These are phyloP conservation scores for Dioctria linearis DNA, from an alignment of 2,888 invertebrate genomes.

Conservation along the genomic window DNA sequence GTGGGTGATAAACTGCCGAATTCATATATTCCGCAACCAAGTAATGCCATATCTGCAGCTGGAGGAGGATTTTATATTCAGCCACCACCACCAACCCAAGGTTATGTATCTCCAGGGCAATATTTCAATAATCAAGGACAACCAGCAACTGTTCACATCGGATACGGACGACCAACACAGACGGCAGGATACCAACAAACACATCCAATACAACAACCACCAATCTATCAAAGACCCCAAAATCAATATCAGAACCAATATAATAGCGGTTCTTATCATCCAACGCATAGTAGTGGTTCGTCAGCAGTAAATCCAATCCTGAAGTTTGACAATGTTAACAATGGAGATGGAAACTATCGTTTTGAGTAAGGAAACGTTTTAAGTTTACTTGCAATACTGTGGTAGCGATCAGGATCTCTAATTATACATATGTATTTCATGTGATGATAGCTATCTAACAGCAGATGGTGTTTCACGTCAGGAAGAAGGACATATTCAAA, in stretches of 20 bases:
- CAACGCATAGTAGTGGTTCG: not conserved
- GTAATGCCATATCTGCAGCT: slow-evolving; percentile 55
- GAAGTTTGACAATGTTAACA: slow-evolving; percentile 75
- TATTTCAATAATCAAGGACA: slow-evolving; percentile 16
- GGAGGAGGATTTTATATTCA: slow-evolving; percentile 41
- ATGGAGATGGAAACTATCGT: slow-evolving; percentile 77
- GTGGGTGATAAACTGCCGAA: slow-evolving; percentile 54
- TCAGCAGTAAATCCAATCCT: slow-evolving; percentile 71
- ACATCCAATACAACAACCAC: not conserved
- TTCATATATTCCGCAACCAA: slow-evolving; percentile 56
- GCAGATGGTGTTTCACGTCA: slow-evolving; percentile 78
- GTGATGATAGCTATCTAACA: slow-evolving; percentile 73
- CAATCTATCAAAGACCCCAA: slow-evolving; percentile 33
- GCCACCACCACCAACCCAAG: not conserved
- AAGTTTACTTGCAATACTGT: not conserved
- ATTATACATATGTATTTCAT: not conserved
- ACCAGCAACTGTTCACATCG: slow-evolving; percentile 31
- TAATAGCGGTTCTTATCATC: not conserved
- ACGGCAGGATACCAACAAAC: slow-evolving; percentile 5
- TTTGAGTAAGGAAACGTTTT: slow-evolving; percentile 73
- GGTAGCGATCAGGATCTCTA: not conserved
- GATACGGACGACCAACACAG: slow-evolving; percentile 11
- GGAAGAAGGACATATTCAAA: slow-evolving; percentile 74
- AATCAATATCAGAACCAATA: not conserved
- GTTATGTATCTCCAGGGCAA: slow-evolving; percentile 13